A percentile compares a stretch with the other conserved stretches of the same genome.
Evolutionary conservation across 2,113 vertebrate genomes (phyloP).

Genomic region (Elachura formosa): DNA sequence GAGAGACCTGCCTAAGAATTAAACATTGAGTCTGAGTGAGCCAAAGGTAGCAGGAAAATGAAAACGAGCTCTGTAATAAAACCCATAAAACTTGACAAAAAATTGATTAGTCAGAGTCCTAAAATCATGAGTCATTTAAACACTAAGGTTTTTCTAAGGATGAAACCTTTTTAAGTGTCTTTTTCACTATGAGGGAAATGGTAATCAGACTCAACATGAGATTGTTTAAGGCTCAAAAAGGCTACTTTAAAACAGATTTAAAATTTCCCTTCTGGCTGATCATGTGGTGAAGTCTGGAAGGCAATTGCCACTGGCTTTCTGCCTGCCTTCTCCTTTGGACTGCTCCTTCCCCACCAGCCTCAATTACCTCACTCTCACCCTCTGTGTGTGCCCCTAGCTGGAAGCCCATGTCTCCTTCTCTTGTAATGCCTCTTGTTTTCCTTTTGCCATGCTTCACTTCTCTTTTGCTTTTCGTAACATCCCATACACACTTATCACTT

Average conservation of each 20-base stretch:
- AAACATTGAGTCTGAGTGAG: not conserved
- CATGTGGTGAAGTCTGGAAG: not conserved
- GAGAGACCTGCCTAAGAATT: not conserved
- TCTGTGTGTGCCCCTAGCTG: not conserved
- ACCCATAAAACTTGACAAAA: not conserved
- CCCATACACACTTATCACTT: not conserved
- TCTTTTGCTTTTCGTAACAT: not conserved
- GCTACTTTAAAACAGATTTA: not conserved
- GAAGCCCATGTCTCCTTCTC: not conserved
- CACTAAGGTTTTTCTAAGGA: not conserved
- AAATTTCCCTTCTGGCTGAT: not conserved
- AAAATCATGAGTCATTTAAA: conserved; percentile 39
- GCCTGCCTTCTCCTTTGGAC: not conserved
- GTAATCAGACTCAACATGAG: not conserved
- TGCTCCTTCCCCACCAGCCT: not conserved
- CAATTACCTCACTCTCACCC: not conserved
- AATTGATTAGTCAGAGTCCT: conserved; percentile 17
- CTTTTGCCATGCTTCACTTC: not conserved
- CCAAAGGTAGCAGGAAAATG: not conserved
- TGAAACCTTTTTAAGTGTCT: not conserved
- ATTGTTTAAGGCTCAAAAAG: not conserved
- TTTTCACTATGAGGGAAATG: not conserved
- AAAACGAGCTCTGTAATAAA: not conserved
- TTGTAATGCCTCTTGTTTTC: not conserved
- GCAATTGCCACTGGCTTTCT: not conserved